phyloP scores from a whole-genome alignment of 2,113 vertebrate species.

The Pholis gunnellus region DNA sequence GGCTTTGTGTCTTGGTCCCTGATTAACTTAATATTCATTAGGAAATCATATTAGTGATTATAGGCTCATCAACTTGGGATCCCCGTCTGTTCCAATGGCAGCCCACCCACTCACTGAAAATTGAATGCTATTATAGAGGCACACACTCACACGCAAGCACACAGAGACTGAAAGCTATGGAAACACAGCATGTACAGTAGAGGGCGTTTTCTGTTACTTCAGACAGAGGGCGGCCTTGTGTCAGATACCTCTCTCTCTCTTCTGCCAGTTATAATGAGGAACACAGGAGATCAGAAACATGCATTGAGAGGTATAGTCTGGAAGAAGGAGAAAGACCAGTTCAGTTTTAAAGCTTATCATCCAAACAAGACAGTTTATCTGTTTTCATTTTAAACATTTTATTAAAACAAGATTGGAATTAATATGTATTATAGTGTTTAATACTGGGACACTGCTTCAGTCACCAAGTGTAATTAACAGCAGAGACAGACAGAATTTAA shows the following conservation, averaged over 20 bases:
- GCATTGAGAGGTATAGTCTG: neutral
- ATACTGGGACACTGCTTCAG: neutral
- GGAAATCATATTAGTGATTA: slow-evolving; percentile 74
- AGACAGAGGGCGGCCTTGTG: slow-evolving; percentile 87
- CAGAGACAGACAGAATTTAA: neutral
- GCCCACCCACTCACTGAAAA: slow-evolving; percentile 63
- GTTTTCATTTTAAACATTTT: neutral
- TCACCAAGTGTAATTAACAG: neutral
- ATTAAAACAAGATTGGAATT: neutral
- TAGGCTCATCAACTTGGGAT: slow-evolving; percentile 62
- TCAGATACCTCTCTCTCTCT: slow-evolving; percentile 66
- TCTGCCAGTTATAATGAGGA: slow-evolving; percentile 12
- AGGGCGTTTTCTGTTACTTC: slow-evolving; percentile 73
- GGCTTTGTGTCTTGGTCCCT: slow-evolving; percentile 65
- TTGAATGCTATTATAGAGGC: slow-evolving; percentile 53
- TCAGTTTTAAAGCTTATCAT: neutral
- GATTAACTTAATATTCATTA: slow-evolving; percentile 76
- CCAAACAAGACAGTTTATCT: neutral
- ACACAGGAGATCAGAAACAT: neutral
- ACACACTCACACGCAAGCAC: slow-evolving; percentile 19
- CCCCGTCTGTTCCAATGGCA: slow-evolving; percentile 58
- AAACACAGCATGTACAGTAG: slow-evolving; percentile 51
- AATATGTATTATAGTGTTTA: neutral
- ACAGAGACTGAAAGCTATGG: slow-evolving; percentile 20
- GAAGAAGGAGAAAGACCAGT: neutral